Conservation (phyloP, 2,797 vertebrate genomes). For the Allobates femoralis region DNA sequence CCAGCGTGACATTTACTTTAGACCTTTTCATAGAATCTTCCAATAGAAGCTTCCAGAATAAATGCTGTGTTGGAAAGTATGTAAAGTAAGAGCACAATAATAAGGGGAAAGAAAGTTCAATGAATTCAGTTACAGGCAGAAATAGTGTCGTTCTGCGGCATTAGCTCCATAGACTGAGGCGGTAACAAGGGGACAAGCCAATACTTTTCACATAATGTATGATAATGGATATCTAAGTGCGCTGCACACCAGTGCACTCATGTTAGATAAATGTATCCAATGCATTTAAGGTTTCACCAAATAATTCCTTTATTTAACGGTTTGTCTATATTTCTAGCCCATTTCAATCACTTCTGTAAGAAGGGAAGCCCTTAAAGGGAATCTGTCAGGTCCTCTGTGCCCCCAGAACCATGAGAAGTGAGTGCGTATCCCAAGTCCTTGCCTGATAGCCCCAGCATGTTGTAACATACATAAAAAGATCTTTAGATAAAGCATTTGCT, state of each 20-base stretch:
- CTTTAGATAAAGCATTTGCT: too few relatives aligned
- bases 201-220: not conserved
- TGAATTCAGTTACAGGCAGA: not conserved
- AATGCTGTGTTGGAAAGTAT: slow-evolving; percentile 8
- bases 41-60: slow-evolving; percentile 6
- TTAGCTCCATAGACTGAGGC: not conserved
- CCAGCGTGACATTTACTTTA: slow-evolving; percentile 37
- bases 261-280: not conserved
- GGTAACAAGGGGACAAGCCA: not conserved
- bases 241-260: not conserved
- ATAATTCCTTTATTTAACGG: too few relatives aligned
- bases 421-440: too few relatives aligned
- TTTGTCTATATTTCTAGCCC: too few relatives aligned
- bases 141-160: not conserved
- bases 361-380: too few relatives aligned
- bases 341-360: too few relatives aligned
- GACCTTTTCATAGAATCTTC: slow-evolving; percentile 42
- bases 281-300: not conserved
- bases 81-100: slow-evolving; percentile 20
- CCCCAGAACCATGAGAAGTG: too few relatives aligned
- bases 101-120: not conserved
- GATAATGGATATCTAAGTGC: not conserved
- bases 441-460: too few relatives aligned
- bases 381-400: too few relatives aligned
- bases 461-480: too few relatives aligned